A percentile compares a stretch with the other conserved stretches of the same genome.
Conservation (phyloP, 2,113 vertebrate genomes). For the Pedionomus torquatus region DNA sequence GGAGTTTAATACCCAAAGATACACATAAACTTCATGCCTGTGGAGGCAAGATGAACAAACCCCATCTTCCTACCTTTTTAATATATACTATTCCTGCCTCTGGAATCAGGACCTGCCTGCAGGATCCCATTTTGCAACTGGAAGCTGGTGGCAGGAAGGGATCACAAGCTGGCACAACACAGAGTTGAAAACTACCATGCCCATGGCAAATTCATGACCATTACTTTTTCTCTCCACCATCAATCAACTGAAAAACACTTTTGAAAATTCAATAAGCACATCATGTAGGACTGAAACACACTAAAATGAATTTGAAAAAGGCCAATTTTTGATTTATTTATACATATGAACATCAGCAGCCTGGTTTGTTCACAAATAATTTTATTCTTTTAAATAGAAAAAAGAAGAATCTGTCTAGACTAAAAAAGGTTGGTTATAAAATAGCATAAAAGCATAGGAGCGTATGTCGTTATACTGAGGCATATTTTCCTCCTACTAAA, state of each 20-base stretch:
- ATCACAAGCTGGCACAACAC: background rate
- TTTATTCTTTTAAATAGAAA: slow-evolving; percentile 30
- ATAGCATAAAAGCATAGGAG: slow-evolving; percentile 48
- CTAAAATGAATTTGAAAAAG: background rate
- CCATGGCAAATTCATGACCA: background rate
- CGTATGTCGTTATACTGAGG: background rate
- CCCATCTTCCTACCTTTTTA: background rate
- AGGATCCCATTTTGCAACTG: background rate
- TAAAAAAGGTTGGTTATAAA: slow-evolving; percentile 60
- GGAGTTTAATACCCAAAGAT: slow-evolving; percentile 30
- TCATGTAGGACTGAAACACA: background rate
- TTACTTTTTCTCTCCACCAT: background rate
- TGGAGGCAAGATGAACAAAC: background rate
- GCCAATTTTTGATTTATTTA: background rate
- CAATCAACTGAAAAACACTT: background rate
- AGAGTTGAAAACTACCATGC: background rate
- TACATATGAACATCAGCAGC: slow-evolving; percentile 21
- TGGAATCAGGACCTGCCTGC: slow-evolving; percentile 37
- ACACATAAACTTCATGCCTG: background rate
- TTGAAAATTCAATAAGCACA: background rate
- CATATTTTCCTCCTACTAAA: background rate
- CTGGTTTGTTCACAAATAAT: slow-evolving; percentile 26
- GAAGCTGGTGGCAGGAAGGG: background rate
- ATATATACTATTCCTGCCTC: background rate
- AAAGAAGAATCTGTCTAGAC: slow-evolving; percentile 45